Evolutionary conservation across 2,797 vertebrate genomes (phyloP), one percentile per base, ranked within the genome.

Genomic region (Sebastes vulpes): DNA sequence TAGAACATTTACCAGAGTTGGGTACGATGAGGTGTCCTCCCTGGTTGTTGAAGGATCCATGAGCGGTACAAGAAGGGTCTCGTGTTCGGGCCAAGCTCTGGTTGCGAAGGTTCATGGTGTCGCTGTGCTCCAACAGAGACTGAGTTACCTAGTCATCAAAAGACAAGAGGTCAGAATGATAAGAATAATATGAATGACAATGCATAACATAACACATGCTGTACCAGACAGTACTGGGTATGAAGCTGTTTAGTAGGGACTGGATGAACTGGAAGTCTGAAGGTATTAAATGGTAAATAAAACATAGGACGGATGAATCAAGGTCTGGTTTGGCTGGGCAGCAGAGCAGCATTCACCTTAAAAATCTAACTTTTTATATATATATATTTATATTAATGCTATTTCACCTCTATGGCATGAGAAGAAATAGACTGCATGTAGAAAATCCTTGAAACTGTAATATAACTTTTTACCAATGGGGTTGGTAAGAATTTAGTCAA

Each of bases 11-110:
- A 98, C 98, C 98, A 90, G 98, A 98, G 90, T 97, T 98, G 54
- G 98, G 98, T 21, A 98, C 96, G 42, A 98, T 97, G 9, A 99
- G 96, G 80, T 98, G 98, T 35, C 98, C 98, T 25, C 98, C 98
- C 42, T 98, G 96, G 64, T 97, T 97, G 91, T 97, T 98, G 93
- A 99, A 99, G 79, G 97, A 98, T 9, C 98, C 98, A 66, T 98
- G 97, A 1, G 97, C 97, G 0, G 97, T 97, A 72, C 98, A 98
- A 0, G 97, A 98, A 1, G 98, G 97, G 70, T 99, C 98, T 2
- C 97, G 95, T 56, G 97, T 97, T 18, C 96, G 95, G 12, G 97
- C 97, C 26, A 98, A 94, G 77, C 96, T 98, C 93, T 98, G 98
- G 89, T 96, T 98, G 77, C 98, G 97, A 82, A 97, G 65, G 60